Evolutionary conservation across 1,140 invertebrate species (phyloP).

Genomic region (Drosophila sturtevanti): DNA sequence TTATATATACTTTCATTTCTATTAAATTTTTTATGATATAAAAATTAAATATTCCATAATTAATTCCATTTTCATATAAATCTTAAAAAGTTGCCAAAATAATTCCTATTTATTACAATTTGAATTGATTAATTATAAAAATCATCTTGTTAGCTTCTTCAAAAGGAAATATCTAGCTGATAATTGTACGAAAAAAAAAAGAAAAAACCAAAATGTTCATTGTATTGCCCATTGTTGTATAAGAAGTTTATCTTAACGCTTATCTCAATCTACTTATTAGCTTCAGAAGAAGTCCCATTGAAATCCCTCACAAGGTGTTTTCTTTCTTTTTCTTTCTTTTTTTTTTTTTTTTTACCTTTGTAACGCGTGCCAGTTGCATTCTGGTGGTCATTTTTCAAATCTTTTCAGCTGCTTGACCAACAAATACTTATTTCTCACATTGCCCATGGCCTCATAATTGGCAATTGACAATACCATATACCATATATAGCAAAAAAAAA

Average conservation of each 20-base stretch:
- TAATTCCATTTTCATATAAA: too few relatives aligned
- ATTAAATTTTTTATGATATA: too few relatives aligned
- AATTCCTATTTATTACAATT: too few relatives aligned
- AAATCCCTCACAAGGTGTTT: constrained; percentile 48
- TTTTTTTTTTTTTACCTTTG: background rate
- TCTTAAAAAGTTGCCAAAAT: too few relatives aligned
- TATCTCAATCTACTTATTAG: constrained; percentile 54
- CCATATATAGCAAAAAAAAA: too few relatives aligned
- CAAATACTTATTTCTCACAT: constrained; percentile 53
- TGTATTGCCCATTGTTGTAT: background rate
- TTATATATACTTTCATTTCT: too few relatives aligned
- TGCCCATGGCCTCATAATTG: constrained; percentile 56
- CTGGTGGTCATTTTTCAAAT: background rate
- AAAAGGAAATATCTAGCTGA: background rate
- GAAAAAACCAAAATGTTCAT: constrained; percentile 20
- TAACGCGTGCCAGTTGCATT: constrained; percentile 61
- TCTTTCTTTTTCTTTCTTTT: background rate
- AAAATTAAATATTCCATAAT: too few relatives aligned
- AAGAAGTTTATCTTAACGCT: constrained; percentile 1
- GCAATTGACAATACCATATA: constrained; percentile 53
- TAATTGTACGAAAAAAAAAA: background rate
- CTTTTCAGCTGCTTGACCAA: constrained; percentile 55
- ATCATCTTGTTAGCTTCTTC: background rate
- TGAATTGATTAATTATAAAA: too few relatives aligned
- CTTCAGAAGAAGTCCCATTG: constrained; percentile 31